Conservation (phyloP, 2,113 vertebrate genomes). For the Trogon melanurus region DNA sequence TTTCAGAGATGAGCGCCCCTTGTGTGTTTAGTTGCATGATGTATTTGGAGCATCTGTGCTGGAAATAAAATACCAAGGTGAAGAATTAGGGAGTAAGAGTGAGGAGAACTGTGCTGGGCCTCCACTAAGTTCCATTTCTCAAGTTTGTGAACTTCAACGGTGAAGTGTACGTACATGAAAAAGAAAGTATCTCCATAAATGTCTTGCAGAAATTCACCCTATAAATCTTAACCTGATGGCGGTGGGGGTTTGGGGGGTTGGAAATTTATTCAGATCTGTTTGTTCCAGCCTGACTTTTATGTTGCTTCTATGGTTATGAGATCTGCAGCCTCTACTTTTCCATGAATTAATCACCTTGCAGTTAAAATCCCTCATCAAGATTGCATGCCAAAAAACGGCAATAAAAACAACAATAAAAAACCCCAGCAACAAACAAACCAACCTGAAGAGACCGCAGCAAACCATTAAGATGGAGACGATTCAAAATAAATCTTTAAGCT, state of each 20-base stretch:
- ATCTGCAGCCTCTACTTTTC: not conserved
- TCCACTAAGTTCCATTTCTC: not conserved
- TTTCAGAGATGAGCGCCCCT: not conserved
- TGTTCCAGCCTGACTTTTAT: not conserved
- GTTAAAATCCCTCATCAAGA: constrained; percentile 32
- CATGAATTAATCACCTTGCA: not conserved
- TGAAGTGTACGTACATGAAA: not conserved
- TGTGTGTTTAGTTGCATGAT: not conserved
- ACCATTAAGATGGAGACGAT: not conserved
- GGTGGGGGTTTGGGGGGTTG: fast-evolving
- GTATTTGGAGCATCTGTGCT: not conserved
- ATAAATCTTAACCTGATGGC: not conserved
- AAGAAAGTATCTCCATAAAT: not conserved
- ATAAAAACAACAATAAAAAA: constrained; percentile 13
- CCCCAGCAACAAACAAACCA: not conserved
- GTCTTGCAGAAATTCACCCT: not conserved
- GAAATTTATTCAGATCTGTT: not conserved
- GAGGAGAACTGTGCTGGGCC: not conserved
- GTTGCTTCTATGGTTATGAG: not conserved
- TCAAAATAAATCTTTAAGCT: not conserved
- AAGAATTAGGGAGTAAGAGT: not conserved
- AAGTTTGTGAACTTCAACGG: not conserved
- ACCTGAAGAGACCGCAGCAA: not conserved
- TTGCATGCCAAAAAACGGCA: not conserved
- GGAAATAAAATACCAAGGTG: not conserved